phyloP scores from a whole-genome alignment of 2,113 vertebrate species.

The Rhineura floridana region DNA sequence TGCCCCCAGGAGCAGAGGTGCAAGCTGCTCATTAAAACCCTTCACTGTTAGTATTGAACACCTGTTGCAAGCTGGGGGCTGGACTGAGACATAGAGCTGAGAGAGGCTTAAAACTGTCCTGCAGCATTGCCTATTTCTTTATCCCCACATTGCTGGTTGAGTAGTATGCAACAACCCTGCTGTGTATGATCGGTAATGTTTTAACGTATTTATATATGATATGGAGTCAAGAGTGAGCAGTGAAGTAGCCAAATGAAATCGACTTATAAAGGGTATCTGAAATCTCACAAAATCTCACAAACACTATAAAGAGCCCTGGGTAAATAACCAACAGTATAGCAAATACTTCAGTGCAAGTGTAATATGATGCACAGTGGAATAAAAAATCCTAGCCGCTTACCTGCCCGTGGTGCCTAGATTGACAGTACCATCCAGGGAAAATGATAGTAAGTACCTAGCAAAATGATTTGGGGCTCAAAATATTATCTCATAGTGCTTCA shows the following conservation, averaged over 20 bases:
- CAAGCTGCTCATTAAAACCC: no score
- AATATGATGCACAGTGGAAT: not conserved
- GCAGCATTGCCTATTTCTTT: no score
- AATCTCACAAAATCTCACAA: not conserved
- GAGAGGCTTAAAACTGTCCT: no score
- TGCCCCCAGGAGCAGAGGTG: no score
- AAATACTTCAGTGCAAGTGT: not conserved
- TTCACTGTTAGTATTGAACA: no score
- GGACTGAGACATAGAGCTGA: no score
- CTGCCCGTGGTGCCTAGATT: no score
- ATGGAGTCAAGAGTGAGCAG: not conserved
- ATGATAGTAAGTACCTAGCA: not conserved
- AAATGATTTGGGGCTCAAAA: not conserved
- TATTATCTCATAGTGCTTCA: not conserved
- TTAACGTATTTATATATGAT: not conserved
- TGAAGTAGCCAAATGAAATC: not conserved
- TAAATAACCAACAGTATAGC: not conserved
- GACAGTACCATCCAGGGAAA: no score
- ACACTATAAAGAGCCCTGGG: not conserved
- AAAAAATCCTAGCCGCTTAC: not conserved
- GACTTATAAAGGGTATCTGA: not conserved
- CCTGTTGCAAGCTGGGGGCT: no score
- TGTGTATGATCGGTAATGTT: not conserved
- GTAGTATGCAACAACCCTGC: no score
- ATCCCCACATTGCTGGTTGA: no score